phyloP scores from a whole-genome alignment of 2,888 invertebrate genomes.

The Bembecia ichneumoniformis region DNA sequence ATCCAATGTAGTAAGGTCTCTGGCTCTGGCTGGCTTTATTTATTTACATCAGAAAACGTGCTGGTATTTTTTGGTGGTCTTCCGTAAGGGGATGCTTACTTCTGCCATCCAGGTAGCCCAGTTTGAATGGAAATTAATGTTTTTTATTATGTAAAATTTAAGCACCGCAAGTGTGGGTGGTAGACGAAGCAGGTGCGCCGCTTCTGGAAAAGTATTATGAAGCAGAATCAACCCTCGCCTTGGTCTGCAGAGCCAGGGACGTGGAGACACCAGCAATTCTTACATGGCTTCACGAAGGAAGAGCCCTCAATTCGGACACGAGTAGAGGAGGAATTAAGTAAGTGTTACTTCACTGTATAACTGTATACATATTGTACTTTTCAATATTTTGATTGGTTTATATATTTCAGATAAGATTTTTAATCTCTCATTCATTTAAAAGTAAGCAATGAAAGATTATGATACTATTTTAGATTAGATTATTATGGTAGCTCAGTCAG shows the following conservation, averaged over 20 bases:
- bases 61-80: neutral
- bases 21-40: no score
- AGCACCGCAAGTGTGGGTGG: constrained; percentile 80
- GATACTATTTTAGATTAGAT: no score
- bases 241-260: constrained; percentile 71
- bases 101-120: no score
- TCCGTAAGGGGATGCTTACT: neutral
- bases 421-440: no score
- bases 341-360: neutral
- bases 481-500: no score
- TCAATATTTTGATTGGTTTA: no score
- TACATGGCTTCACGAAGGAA: constrained; percentile 77
- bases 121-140: no score
- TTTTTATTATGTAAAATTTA: constrained; percentile 5
- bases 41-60: no score
- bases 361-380: no score
- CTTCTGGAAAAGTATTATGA: constrained; percentile 78
- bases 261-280: constrained; percentile 58
- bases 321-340: constrained; percentile 78
- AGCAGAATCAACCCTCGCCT: constrained; percentile 77
- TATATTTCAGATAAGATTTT: no score
- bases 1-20: no score
- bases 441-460: no score
- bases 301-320: constrained; percentile 76
- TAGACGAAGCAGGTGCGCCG: constrained; percentile 76